Evolutionary conservation across 1,140 invertebrate species (phyloP).

Genomic region (Megathymus violae): DNA sequence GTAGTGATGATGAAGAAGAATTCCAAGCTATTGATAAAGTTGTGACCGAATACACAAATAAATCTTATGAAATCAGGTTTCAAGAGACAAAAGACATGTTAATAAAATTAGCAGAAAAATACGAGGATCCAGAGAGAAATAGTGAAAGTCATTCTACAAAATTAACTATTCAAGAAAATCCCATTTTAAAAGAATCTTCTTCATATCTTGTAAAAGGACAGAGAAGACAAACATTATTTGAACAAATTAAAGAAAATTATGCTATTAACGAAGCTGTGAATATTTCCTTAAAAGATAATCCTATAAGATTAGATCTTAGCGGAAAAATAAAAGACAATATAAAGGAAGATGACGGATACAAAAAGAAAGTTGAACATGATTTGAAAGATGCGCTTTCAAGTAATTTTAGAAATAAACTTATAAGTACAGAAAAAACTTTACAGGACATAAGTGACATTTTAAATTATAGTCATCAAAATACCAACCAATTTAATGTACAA

Average conservation of each 20-base stretch:
- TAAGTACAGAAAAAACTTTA: conserved; percentile 67
- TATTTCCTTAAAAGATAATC: conserved; percentile 65
- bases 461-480: background rate
- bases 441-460: conserved; percentile 63
- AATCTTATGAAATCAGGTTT: conserved; percentile 72
- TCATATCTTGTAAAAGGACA: conserved; percentile 51
- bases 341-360: conserved; percentile 15
- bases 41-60: conserved; percentile 69
- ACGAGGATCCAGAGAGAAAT: conserved; percentile 52
- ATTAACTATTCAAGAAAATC: conserved; percentile 45
- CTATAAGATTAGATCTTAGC: conserved; percentile 50
- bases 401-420: conserved; percentile 62
- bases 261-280: conserved; percentile 69
- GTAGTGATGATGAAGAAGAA: conserved; percentile 58
- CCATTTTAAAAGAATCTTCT: conserved; percentile 66
- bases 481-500: background rate
- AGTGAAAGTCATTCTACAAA: conserved; percentile 20
- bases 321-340: conserved; percentile 36
- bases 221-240: conserved; percentile 44
- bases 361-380: conserved; percentile 41
- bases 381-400: conserved; percentile 51
- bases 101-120: conserved; percentile 62
- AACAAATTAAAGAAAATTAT: conserved; percentile 65
- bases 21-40: conserved; percentile 73
- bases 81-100: conserved; percentile 75